A percentile compares a stretch with the other conserved stretches of the same genome.
These are phyloP conservation scores for Plagodis pulveraria DNA, from an alignment of 2,888 invertebrate genomes.

Conservation along the genomic window DNA sequence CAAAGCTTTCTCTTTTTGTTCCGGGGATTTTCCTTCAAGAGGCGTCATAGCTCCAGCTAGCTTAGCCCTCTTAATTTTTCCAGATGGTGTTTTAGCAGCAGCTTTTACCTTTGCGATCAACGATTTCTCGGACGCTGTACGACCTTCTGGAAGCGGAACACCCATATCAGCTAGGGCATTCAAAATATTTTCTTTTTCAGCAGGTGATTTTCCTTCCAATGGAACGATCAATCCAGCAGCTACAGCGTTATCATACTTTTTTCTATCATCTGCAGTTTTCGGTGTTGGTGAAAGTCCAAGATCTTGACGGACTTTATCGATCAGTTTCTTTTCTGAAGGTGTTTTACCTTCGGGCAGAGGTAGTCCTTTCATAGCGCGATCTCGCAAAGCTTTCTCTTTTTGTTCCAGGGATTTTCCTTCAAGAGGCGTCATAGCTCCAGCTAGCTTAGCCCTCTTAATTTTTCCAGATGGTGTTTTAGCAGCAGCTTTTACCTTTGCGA, in stretches of 20 bases:
- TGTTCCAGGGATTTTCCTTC: slow-evolving; percentile 41
- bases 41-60: slow-evolving; percentile 46
- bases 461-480: slow-evolving; percentile 25
- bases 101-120: slow-evolving; percentile 30
- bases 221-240: slow-evolving; percentile 41
- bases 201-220: slow-evolving; percentile 44
- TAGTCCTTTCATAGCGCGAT: slow-evolving; percentile 36
- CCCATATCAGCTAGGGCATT: slow-evolving; percentile 36
- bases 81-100: slow-evolving; percentile 13
- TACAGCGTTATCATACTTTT: slow-evolving; percentile 40
- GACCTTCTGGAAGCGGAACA: slow-evolving; percentile 43
- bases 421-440: slow-evolving; percentile 45
- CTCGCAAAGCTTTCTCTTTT: slow-evolving; percentile 47
- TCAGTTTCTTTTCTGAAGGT: slow-evolving; percentile 27
- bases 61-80: slow-evolving; percentile 43
- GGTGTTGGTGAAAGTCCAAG: slow-evolving; percentile 5
- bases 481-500: background rate
- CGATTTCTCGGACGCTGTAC: slow-evolving; percentile 44
- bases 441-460: slow-evolving; percentile 44
- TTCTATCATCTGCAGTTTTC: slow-evolving; percentile 24
- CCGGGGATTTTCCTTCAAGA: slow-evolving; percentile 41
- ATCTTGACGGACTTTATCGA: slow-evolving; percentile 21
- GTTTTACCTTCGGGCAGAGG: slow-evolving; percentile 50
- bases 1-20: slow-evolving; percentile 47
- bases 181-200: slow-evolving; percentile 41